A percentile compares a stretch with the other conserved stretches of the same genome.
phyloP scores from a whole-genome alignment of 92 coral and sea anemone species.

The Palythoa grandis region DNA sequence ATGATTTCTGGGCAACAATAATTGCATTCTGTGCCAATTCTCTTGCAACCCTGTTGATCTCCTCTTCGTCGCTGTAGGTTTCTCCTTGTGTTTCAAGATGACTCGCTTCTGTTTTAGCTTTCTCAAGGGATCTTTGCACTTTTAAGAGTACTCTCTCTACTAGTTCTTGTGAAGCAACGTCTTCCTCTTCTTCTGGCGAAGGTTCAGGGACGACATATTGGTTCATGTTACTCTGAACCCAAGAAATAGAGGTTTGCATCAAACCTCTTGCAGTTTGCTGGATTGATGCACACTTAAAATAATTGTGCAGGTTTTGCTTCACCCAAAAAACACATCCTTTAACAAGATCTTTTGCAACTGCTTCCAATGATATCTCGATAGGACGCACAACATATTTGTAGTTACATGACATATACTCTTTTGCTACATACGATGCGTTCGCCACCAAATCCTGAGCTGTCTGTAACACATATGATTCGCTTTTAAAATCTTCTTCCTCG shows the following conservation, averaged over 20 bases:
- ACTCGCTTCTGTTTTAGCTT: slow-evolving; percentile 26
- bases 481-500: slow-evolving; percentile 7
- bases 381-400: slow-evolving; percentile 9
- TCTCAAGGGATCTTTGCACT: slow-evolving; percentile 42
- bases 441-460: slow-evolving; percentile 53
- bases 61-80: background rate
- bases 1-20: slow-evolving; percentile 46
- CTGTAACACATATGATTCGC: slow-evolving; percentile 34
- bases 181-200: background rate
- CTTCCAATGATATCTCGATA: slow-evolving; percentile 23
- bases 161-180: slow-evolving; percentile 39
- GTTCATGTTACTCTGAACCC: background rate
- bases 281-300: slow-evolving; percentile 6
- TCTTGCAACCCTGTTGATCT: slow-evolving; percentile 50
- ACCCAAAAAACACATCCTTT: slow-evolving; percentile 9
- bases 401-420: slow-evolving; percentile 6
- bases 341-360: slow-evolving; percentile 53
- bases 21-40: slow-evolving; percentile 57
- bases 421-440: slow-evolving; percentile 47
- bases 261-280: slow-evolving; percentile 47
- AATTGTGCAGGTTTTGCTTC: slow-evolving; percentile 26
- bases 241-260: slow-evolving; percentile 16
- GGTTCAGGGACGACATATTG: background rate
- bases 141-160: slow-evolving; percentile 48
- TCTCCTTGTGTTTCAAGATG: slow-evolving; percentile 6